phyloP scores from a whole-genome alignment of 2,797 vertebrate species.

The Lithobates sylvaticus region DNA sequence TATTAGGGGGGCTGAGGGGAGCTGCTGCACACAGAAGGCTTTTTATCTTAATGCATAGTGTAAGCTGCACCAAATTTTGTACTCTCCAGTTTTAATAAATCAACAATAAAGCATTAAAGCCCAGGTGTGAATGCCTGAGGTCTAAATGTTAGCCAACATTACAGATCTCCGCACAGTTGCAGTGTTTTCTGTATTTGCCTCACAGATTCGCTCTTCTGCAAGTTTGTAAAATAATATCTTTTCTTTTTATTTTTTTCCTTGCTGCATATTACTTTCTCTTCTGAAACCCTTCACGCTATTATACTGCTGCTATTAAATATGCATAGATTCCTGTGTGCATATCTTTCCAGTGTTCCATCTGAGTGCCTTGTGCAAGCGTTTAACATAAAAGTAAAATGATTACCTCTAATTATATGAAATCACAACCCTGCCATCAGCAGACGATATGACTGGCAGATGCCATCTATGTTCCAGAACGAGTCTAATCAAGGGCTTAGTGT shows the following conservation, averaged over 20 bases:
- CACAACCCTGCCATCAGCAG: neutral
- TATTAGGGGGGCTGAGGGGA: too few relatives aligned
- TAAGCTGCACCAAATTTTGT: too few relatives aligned
- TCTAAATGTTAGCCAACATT: neutral
- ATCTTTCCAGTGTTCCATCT: neutral
- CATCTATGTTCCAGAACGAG: neutral
- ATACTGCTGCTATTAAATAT: constrained; percentile 3
- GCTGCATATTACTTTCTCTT: neutral
- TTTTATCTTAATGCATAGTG: too few relatives aligned
- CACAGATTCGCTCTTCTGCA: neutral
- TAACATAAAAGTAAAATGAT: constrained; percentile 5
- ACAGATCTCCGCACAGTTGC: neutral
- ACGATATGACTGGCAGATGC: neutral
- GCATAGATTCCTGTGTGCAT: neutral
- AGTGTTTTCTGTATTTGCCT: neutral
- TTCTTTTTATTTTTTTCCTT: neutral
- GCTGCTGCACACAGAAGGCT: too few relatives aligned
- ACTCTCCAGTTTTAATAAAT: too few relatives aligned
- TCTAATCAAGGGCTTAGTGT: neutral
- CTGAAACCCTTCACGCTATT: neutral
- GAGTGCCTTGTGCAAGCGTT: neutral
- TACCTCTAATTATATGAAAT: neutral
- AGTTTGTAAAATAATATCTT: neutral
- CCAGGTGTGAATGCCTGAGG: too few relatives aligned
- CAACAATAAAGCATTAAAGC: too few relatives aligned